Base-by-base conservation (phyloP, 2,797 vertebrate genomes). In the Lateolabrax maculatus region DNA sequence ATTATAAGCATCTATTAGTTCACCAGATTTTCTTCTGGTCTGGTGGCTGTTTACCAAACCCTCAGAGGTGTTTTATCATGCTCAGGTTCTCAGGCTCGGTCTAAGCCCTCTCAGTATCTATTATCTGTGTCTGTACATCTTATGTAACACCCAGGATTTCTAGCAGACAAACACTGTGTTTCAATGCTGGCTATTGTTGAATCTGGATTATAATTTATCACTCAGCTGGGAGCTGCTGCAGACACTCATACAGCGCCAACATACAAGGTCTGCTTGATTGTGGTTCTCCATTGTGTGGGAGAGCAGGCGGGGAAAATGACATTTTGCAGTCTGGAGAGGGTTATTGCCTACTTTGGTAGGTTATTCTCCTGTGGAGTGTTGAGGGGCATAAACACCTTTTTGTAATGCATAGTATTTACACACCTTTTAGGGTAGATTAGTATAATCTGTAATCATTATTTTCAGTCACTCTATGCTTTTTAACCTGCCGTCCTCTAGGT, bases 171-270 rank as follows among this genome's bases (percentile, higher is more conserved):
- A 80, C 71, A 62, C 36, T 18, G 37, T 82, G 77, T 83, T 75
- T 85, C 77, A 73, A 69, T 85, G 55, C 51, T 0, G n/a, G 55
- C 79, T 84, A 58, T 90, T 91, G 88, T 92, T 83, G 68, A 72
- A 81, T 73, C 55, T 84, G 85, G 87, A 88, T 92, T 90, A 83
- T 81, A 77, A 88, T 89, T 88, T 77, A 87, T 88, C 77, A 84
- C 73, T 89, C 67, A 76, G 77, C 70, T 56, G 58, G 67, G 67
- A 62, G 71, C 79, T 49, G 68, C 80, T 9, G 27, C 70, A 82
- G 75, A 79, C 66, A 62, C 77, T 85, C 73, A 9, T 52, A 25
- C 52, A 72, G 80, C 44, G 68, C 71, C 49, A 80, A 70, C 71
- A 71, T 53, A 77, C 48, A 36, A 82, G 87, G 81, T 67, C 83